Percentiles rank a stretch among this genome's conserved stretches.
Evolutionary conservation across 2,888 invertebrate genomes (phyloP).

Genomic region (Agriopis leucophaearia): DNA sequence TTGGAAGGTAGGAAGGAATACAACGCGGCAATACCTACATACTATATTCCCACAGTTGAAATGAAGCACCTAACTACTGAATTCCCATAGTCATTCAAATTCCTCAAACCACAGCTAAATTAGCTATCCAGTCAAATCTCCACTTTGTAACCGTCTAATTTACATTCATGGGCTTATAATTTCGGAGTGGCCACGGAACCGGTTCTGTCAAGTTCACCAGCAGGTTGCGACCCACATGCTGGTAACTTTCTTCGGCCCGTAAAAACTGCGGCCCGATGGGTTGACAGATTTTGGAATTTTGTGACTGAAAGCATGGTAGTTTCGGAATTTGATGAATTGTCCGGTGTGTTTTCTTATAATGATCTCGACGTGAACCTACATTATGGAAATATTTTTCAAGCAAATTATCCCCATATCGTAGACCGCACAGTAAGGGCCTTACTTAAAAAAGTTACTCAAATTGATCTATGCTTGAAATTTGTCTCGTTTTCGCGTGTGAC

Average conservation of each 20-base stretch:
- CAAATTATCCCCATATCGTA: too few species aligned
- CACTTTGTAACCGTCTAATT: slow-evolving; percentile 40
- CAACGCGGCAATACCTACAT: too few species aligned
- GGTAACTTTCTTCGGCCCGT: slow-evolving; percentile 72
- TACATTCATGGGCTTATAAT: slow-evolving; percentile 56
- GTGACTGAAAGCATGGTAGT: slow-evolving; percentile 25
- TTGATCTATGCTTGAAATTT: too few species aligned
- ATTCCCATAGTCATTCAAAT: slow-evolving; percentile 25
- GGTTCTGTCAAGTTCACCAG: slow-evolving; percentile 70
- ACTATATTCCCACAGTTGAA: too few species aligned
- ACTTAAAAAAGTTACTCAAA: too few species aligned
- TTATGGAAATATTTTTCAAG: too few species aligned
- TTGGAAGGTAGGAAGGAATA: too few species aligned
- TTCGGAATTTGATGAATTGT: slow-evolving; percentile 11
- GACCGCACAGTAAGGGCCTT: too few species aligned
- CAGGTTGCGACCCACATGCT: slow-evolving; percentile 78
- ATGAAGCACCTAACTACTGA: neutral
- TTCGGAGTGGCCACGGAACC: slow-evolving; percentile 62
- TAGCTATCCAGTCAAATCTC: slow-evolving; percentile 18
- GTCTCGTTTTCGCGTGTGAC: too few species aligned
- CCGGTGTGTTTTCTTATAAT: neutral
- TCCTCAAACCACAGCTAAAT: slow-evolving; percentile 33
- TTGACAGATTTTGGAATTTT: slow-evolving; percentile 54
- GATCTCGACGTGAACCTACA: too few species aligned
- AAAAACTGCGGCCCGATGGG: slow-evolving; percentile 60